Evolutionary conservation across 2,113 vertebrate genomes (phyloP).

Genomic region (Hassar affinis): DNA sequence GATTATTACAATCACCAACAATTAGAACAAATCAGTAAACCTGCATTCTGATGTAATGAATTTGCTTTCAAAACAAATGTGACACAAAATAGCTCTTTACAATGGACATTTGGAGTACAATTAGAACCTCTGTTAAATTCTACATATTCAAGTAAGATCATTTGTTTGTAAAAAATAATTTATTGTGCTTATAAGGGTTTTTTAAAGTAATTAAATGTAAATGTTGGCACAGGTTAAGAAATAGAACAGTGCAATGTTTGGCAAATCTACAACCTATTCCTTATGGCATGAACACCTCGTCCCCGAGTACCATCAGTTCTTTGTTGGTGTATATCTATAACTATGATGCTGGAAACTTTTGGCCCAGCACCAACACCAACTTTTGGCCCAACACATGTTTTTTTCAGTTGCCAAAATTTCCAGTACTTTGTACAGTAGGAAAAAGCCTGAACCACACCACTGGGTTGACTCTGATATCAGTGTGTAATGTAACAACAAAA

Average conservation of each 20-base stretch:
- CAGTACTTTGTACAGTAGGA: background rate
- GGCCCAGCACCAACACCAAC: background rate
- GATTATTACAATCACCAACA: conserved; percentile 15
- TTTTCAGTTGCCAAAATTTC: background rate
- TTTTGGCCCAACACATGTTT: background rate
- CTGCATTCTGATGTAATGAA: background rate
- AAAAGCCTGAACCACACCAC: background rate
- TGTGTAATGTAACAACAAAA: background rate
- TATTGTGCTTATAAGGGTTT: background rate
- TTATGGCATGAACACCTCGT: background rate
- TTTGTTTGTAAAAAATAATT: background rate
- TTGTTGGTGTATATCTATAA: background rate
- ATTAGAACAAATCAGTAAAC: background rate
- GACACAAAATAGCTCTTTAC: background rate
- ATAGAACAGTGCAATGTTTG: background rate
- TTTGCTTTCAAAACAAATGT: background rate
- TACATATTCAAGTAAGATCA: background rate
- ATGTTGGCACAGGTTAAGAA: background rate
- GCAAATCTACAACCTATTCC: background rate
- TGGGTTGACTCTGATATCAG: background rate
- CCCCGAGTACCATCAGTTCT: conserved; percentile 4
- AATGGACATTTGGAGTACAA: background rate
- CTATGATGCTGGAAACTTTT: background rate
- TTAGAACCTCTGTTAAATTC: background rate
- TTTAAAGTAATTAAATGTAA: background rate